These are phyloP conservation scores for Alligator mississippiensis DNA, from an alignment of 2,113 vertebrate genomes.

Conservation along the genomic window DNA sequence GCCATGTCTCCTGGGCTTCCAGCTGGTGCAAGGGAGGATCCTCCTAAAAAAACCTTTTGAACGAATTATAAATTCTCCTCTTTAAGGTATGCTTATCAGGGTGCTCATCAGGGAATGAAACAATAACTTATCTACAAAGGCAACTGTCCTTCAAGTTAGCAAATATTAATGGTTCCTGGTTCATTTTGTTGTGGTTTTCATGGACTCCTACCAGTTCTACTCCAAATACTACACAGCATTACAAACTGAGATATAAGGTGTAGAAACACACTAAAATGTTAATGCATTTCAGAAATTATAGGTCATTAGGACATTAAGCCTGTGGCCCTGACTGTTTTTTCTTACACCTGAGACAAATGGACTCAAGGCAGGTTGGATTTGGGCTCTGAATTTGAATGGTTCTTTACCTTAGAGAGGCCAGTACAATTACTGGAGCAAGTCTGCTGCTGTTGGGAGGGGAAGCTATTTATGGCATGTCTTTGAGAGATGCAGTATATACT, in stretches of 20 bases:
- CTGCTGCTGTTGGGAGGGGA: not conserved
- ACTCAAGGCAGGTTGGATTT: not conserved
- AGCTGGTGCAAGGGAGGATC: not conserved
- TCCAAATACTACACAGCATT: not conserved
- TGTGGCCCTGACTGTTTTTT: not conserved
- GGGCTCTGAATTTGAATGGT: not conserved
- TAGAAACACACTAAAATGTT: no score
- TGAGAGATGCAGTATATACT: rapidly evolving
- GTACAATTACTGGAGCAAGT: not conserved
- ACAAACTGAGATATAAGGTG: not conserved
- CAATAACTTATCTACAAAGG: not conserved
- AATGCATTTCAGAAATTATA: no score
- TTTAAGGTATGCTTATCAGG: not conserved
- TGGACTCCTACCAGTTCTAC: not conserved
- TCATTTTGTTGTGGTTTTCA: not conserved
- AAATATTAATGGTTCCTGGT: not conserved
- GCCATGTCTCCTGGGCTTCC: not conserved
- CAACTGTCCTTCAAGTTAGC: not conserved
- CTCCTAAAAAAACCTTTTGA: not conserved
- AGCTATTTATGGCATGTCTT: not conserved
- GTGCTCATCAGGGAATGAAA: not conserved
- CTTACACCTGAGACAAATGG: not conserved
- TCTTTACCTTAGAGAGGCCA: not conserved
- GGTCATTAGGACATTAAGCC: not conserved
- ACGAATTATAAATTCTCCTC: not conserved